phyloP scores from a whole-genome alignment of 2,888 invertebrate species.

The Protophormia terraenovae region DNA sequence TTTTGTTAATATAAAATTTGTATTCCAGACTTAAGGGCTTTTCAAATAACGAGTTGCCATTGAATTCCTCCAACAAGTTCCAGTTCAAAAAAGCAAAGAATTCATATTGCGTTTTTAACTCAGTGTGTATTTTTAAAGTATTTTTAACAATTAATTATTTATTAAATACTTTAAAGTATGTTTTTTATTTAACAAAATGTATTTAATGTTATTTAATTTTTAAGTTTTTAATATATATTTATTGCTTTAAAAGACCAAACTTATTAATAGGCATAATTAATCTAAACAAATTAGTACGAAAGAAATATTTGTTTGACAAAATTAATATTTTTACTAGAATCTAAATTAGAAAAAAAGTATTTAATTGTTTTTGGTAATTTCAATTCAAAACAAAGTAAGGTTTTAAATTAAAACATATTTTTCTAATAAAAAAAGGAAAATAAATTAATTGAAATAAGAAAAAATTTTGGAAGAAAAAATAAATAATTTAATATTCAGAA shows the following conservation, averaged over 20 bases:
- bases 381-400: not conserved
- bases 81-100: not conserved
- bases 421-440: not conserved
- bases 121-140: not conserved
- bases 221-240: slow-evolving; percentile 15
- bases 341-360: slow-evolving; percentile 5
- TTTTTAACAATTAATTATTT: slow-evolving; percentile 7
- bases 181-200: not conserved
- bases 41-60: too few relatives aligned
- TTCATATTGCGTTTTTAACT: slow-evolving; percentile 13
- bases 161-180: not conserved
- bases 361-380: not conserved
- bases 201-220: slow-evolving; percentile 2
- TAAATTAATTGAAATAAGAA: not conserved
- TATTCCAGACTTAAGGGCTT: too few relatives aligned
- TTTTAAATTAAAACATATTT: not conserved
- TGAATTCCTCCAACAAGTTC: too few relatives aligned
- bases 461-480: not conserved
- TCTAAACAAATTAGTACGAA: not conserved
- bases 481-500: not conserved
- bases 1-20: too few relatives aligned
- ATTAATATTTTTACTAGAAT: slow-evolving; percentile 11
- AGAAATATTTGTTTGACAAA: slow-evolving; percentile 12
- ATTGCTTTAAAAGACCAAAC: slow-evolving; percentile 19
- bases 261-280: not conserved